Conservation (phyloP, 35 echinoderm and acorn worm species). For the Holothuria glaberrima region DNA sequence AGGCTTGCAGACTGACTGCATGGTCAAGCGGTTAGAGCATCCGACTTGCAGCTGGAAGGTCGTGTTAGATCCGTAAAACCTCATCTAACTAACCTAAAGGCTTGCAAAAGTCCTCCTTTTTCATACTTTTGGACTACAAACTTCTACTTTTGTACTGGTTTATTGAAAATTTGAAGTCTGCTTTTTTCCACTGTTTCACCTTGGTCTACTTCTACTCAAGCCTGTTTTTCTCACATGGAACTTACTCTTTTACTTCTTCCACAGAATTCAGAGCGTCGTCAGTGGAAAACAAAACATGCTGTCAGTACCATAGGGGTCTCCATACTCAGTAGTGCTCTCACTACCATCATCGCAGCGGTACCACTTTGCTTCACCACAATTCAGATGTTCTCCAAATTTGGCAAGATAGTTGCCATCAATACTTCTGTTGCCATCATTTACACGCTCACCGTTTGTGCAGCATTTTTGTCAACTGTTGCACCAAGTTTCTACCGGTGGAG, state of each 20-base stretch:
- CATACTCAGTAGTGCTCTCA: conserved; percentile 91
- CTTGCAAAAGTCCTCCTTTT: too few species aligned
- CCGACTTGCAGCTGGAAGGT: too few species aligned
- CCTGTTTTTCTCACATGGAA: too few species aligned
- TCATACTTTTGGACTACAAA: too few species aligned
- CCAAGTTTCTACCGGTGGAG: conserved; percentile 85
- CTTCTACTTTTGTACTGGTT: too few species aligned
- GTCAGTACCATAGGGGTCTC: conserved; percentile 92
- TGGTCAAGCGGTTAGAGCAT: too few species aligned
- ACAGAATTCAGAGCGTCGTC: conserved; percentile 61
- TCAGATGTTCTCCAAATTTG: conserved; percentile 94
- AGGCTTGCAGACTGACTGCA: too few species aligned
- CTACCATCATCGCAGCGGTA: conserved; percentile 88
- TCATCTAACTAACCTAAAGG: too few species aligned
- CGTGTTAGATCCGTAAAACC: too few species aligned
- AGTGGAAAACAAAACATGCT: conserved; percentile 77
- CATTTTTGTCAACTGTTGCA: conserved; percentile 70
- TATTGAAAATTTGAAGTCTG: too few species aligned
- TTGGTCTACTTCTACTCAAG: too few species aligned
- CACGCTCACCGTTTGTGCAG: conserved; percentile 83
- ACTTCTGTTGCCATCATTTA: conserved; percentile 88
- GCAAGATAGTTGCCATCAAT: conserved; percentile 96
- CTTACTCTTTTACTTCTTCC: neutral
- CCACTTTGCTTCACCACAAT: conserved; percentile 91
- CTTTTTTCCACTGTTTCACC: too few species aligned